A percentile compares a stretch with the other conserved stretches of the same genome.
These are phyloP conservation scores for Dendrocincla tyrannina DNA, from an alignment of 2,797 vertebrate genomes.

Conservation along the genomic window DNA sequence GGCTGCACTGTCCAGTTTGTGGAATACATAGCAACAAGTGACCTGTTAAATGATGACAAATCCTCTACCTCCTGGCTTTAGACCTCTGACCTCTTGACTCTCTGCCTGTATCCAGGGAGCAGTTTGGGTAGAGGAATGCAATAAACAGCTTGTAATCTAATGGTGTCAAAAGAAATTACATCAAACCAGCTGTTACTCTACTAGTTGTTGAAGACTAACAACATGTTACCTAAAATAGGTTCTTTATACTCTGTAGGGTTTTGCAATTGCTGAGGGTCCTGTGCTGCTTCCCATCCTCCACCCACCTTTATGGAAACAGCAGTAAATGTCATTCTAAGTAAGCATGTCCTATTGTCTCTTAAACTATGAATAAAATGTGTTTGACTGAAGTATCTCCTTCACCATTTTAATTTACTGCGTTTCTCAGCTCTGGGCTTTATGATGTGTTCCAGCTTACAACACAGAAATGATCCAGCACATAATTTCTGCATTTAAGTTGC, in stretches of 20 bases:
- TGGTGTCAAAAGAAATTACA: slow-evolving; percentile 77
- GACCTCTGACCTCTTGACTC: slow-evolving; percentile 86
- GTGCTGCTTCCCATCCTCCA: not conserved
- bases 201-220: slow-evolving; percentile 63
- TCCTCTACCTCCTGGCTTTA: slow-evolving; percentile 79
- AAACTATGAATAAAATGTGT: not conserved
- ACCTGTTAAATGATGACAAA: slow-evolving; percentile 78
- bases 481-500: not conserved
- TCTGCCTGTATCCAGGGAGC: slow-evolving; percentile 75
- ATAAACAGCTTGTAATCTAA: slow-evolving; percentile 76
- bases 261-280: not conserved
- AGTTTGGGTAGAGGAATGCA: slow-evolving; percentile 74
- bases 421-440: not conserved
- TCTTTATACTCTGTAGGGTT: slow-evolving; percentile 47
- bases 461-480: not conserved
- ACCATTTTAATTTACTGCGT: not conserved
- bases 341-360: not conserved
- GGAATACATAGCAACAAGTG: slow-evolving; percentile 69
- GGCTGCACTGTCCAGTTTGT: slow-evolving; percentile 18
- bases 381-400: not conserved
- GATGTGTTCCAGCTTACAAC: not conserved
- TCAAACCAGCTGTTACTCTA: slow-evolving; percentile 72
- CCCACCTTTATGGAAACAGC: not conserved
- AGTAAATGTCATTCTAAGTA: slow-evolving; percentile 4
- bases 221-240: slow-evolving; percentile 67